Base-by-base conservation (phyloP, 1,140 invertebrate genomes). In the Heliconius congener region DNA sequence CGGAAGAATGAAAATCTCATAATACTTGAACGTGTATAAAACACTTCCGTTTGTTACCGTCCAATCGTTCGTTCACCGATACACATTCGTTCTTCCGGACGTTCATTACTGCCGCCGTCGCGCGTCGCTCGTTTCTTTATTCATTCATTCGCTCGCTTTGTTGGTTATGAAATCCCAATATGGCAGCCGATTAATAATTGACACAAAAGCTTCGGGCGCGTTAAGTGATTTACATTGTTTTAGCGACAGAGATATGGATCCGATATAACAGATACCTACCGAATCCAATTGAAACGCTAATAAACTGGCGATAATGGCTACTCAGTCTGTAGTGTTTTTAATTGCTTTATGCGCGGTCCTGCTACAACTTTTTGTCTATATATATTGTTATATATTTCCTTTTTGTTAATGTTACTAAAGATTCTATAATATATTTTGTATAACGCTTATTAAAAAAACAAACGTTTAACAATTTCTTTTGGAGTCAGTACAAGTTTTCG, bases 1-100 rank as follows among this genome's bases (percentile, higher is more conserved):
- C 34, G 34, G 0, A 34, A 34, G 5, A 34, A 34, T 6, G 34
- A 34, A 34, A 34, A 34, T 34, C 4, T 34, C 34, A 34, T 34
- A 34, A 34, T 6, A 34, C 4, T 34, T 34, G 34, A 34, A 34
- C 34, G 34, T 34, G 34, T 34, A 76, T 52, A 76, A 76, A 66
- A 76, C 52, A 66, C 74, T n/a, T 76, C 34, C 34, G 34, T 6
- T 34, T 34, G 34, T 34, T 34, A 34, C 34, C 34, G 4, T 34
- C 34, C 34, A 83, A 80, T 81, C 83, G 82, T 78, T 75, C 80
- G 78, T 80, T 82, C 79, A 83, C 79, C 80, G 84, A 80, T 76
- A 81, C 72, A 78, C 83, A 81, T 82, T 81, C 80, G 77, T 85
- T 84, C 82, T 76, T 78, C 80, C 76, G 75, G 79, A 81, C 80